Conservation (phyloP, 1,140 invertebrate species). For the Drosophila seguyi region DNA sequence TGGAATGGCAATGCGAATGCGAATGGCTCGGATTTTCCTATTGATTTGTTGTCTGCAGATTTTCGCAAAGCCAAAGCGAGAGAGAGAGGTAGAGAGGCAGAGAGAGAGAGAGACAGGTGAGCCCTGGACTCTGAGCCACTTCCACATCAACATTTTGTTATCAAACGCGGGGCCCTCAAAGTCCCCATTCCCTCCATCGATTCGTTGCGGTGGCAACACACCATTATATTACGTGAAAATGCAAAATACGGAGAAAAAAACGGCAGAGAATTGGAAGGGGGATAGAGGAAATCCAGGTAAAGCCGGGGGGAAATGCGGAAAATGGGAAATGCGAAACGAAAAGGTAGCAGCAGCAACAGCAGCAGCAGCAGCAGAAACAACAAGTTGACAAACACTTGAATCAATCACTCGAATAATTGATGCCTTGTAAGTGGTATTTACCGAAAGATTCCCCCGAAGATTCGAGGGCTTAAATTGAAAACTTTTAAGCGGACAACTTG, state of each 20-base stretch:
- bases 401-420: constrained; percentile 55
- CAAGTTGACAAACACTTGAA: constrained; percentile 50
- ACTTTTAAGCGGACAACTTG: constrained; percentile 38
- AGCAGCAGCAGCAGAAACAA: constrained; percentile 25
- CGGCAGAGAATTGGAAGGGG: neutral
- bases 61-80: constrained; percentile 27
- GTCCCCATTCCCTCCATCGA: constrained; percentile 33
- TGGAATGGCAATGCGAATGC: constrained; percentile 10
- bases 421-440: constrained; percentile 52
- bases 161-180: constrained; percentile 19
- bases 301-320: neutral
- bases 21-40: constrained; percentile 36
- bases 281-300: neutral
- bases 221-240: constrained; percentile 60
- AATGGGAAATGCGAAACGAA: constrained; percentile 6
- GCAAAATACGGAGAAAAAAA: constrained; percentile 26
- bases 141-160: constrained; percentile 49
- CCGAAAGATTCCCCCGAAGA: constrained; percentile 16
- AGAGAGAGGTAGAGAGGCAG: neutral
- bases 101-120: constrained; percentile 11
- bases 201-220: constrained; percentile 73
- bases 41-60: constrained; percentile 64
- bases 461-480: constrained; percentile 25
- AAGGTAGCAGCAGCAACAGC: constrained; percentile 10
- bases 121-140: constrained; percentile 44